These are phyloP conservation scores for Abscondita cerata DNA, from an alignment of 2,888 invertebrate genomes.

Conservation along the genomic window DNA sequence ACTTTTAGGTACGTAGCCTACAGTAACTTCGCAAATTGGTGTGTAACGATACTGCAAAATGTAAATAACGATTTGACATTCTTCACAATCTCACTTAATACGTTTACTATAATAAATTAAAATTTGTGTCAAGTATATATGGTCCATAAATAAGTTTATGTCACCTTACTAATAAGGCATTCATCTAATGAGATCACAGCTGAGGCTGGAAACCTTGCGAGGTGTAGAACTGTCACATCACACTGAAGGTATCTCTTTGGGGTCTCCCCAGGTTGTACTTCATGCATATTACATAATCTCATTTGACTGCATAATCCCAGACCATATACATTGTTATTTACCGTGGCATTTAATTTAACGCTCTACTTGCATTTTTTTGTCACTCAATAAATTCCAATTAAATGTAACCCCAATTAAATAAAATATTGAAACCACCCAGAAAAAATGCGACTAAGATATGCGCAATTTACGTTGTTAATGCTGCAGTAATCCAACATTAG, in stretches of 20 bases:
- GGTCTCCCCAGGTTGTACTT: constrained; percentile 51
- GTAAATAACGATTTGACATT: constrained; percentile 19
- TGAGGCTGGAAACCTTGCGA: constrained; percentile 41
- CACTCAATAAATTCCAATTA: constrained; percentile 4
- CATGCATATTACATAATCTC: constrained; percentile 59
- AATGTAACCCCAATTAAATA: not conserved
- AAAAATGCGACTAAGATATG: too few species aligned
- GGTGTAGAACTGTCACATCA: constrained; percentile 40
- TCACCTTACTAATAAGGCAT: constrained; percentile 51
- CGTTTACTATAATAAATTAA: constrained; percentile 20
- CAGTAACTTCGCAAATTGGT: too few species aligned
- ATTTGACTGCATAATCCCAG: constrained; percentile 58
- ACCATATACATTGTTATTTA: constrained; percentile 53
- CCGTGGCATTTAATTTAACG: constrained; percentile 53
- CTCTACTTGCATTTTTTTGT: constrained; percentile 16
- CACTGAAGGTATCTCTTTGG: constrained; percentile 29
- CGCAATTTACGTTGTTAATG: too few species aligned
- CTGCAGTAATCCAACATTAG: not conserved
- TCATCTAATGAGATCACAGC: constrained; percentile 52
- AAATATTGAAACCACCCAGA: too few species aligned
- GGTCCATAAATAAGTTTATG: constrained; percentile 23
- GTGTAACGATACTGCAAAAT: too few species aligned
- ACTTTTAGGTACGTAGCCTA: too few species aligned
- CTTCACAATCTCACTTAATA: constrained; percentile 23
- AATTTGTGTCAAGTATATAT: constrained; percentile 13